Evolutionary conservation across 2,113 vertebrate genomes (phyloP).

Genomic region (Strix uralensis): DNA sequence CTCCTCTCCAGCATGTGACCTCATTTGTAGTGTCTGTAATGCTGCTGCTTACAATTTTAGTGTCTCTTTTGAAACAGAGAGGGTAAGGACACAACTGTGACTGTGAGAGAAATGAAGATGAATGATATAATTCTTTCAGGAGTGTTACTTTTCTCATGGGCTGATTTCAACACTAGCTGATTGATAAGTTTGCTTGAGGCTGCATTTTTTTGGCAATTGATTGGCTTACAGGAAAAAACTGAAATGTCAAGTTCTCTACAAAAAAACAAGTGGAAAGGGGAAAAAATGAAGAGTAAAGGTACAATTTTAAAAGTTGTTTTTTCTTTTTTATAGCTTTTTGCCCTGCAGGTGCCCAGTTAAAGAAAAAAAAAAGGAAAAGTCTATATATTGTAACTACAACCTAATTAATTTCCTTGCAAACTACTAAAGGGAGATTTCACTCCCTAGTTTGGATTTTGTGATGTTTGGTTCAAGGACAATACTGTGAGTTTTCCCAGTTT

Average conservation of each 20-base stretch:
- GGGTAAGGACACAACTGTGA: background rate
- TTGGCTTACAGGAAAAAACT: background rate
- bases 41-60: background rate
- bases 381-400: background rate
- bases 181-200: background rate
- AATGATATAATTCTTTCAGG: background rate
- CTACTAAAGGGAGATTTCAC: background rate
- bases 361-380: background rate
- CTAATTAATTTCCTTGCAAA: background rate
- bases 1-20: background rate
- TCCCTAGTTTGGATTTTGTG: background rate
- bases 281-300: background rate
- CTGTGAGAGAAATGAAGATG: background rate
- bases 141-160: background rate
- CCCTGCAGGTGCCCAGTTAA: background rate
- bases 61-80: background rate
- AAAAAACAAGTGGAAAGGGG: background rate
- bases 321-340: background rate
- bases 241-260: background rate
- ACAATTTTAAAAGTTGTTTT: background rate
- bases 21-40: background rate
- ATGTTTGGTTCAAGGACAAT: background rate
- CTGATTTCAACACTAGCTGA: background rate
- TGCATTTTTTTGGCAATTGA: background rate
- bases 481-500: background rate